phyloP scores from a whole-genome alignment of 1,140 invertebrate species.

The Limonius californicus region DNA sequence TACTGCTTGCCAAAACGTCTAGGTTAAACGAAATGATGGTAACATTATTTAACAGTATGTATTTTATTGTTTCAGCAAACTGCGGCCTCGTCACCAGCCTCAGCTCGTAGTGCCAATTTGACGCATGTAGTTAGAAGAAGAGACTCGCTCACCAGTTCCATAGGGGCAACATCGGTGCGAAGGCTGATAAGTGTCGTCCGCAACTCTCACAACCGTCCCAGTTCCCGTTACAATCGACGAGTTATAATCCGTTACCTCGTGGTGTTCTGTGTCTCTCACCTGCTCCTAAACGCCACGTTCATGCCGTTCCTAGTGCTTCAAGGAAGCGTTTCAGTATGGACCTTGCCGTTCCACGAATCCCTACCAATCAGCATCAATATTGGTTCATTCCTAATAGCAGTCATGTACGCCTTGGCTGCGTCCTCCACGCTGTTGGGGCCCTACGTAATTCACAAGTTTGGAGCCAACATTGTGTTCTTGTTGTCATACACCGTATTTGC shows the following conservation, averaged over 20 bases:
- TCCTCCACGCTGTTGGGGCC: conserved; percentile 53
- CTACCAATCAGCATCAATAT: conserved; percentile 46
- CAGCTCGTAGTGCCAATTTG: conserved; percentile 48
- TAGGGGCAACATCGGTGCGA: conserved; percentile 64
- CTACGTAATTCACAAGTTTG: conserved; percentile 53
- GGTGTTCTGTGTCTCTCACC: conserved; percentile 55
- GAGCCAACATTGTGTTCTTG: conserved; percentile 52
- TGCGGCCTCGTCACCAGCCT: conserved; percentile 58
- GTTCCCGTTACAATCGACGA: conserved; percentile 45
- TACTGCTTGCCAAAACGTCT: no score
- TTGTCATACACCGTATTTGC: conserved; percentile 50
- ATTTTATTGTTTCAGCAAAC: conserved; percentile 52
- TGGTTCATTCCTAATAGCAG: conserved; percentile 54
- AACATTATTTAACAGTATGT: no score
- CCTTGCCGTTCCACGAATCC: conserved; percentile 40
- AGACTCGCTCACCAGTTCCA: conserved; percentile 63
- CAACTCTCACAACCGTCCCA: conserved; percentile 50
- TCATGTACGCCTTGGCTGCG: conserved; percentile 54
- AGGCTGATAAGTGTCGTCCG: conserved; percentile 60
- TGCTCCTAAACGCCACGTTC: conserved; percentile 59
- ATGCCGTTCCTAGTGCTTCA: conserved; percentile 61
- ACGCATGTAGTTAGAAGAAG: conserved; percentile 46
- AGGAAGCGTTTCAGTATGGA: conserved; percentile 51
- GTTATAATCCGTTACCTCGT: conserved; percentile 53
- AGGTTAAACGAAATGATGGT: no score